A percentile compares a stretch with the other conserved stretches of the same genome.
phyloP scores from a whole-genome alignment of 2,797 vertebrate genomes.

The Lepus townsendii region DNA sequence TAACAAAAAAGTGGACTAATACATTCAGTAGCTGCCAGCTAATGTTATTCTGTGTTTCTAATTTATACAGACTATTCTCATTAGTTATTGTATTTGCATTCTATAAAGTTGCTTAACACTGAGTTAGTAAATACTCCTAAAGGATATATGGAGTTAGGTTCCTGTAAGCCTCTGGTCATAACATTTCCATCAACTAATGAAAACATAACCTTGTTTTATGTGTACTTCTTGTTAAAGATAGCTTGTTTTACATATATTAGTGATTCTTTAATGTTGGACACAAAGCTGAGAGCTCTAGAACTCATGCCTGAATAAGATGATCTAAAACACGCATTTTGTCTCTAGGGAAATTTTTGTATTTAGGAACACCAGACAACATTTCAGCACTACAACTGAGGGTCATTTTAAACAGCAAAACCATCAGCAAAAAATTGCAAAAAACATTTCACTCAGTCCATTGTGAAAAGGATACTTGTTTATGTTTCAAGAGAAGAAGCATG shows the following conservation, averaged over 20 bases:
- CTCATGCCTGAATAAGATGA: background rate
- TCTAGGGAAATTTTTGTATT: background rate
- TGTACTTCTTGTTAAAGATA: conserved; percentile 22
- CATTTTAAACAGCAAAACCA: conserved; percentile 51
- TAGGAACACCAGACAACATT: background rate
- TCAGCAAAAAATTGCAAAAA: background rate
- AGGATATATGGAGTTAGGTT: background rate
- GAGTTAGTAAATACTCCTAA: background rate
- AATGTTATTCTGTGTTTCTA: conserved; percentile 39
- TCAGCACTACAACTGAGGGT: background rate
- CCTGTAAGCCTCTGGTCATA: background rate
- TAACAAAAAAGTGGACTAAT: too few relatives aligned
- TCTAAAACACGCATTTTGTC: background rate
- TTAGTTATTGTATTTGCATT: background rate
- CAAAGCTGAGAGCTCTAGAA: background rate
- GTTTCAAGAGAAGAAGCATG: background rate
- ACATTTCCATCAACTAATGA: conserved; percentile 7
- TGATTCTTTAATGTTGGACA: conserved; percentile 22
- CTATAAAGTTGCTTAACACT: background rate
- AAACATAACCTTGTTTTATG: conserved; percentile 3
- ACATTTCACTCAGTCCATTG: background rate
- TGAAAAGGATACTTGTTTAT: background rate
- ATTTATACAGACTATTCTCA: background rate
- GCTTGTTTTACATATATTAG: background rate
- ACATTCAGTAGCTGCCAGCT: background rate